Evolutionary conservation across 2,888 invertebrate species (phyloP), one percentile per base, ranked within the genome.

Genomic region (Aspidapion aeneum): DNA sequence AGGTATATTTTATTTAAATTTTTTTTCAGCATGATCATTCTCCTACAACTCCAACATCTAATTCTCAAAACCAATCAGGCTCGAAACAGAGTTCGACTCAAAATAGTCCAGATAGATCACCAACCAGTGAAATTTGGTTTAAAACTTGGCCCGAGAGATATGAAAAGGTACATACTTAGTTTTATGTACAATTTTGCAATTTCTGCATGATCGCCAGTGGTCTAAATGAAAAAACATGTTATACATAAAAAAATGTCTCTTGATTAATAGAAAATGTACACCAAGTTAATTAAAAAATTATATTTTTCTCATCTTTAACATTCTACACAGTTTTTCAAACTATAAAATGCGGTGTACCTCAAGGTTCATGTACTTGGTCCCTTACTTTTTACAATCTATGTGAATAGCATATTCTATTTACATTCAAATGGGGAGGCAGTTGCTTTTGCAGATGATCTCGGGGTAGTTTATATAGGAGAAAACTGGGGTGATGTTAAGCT

Each of bases 61-160:
- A 35, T 35, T 7, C 35, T 35, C 35, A 35, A 35, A 12, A 7
- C 12, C 5, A 35, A 35, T n/a, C n/a, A n/a, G n/a, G n/a, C n/a
- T n/a, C n/a, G n/a, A 3, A 19, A 58, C 57, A 17, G 55, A 58
- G 20, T 22, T 17, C 12, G 64, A 58, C 21, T 58, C 65, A n/a
- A 58, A 61, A 50, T 52, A 22, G 12, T 58, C 64, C 63, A 51
- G 20, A 48, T 18, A 61, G 62, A 16, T 66, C 65, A 54, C 69
- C 66, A 18, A 66, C 66, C 21, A 69, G 60, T 50, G 71, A 73
- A 35, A 67, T 65, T 18, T 82, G 83, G 82, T 83, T 81, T 71
- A 81, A 80, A 73, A 82, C 82, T 21, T 83, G 82, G 82, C 82
- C 83, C 20, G 82, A 83, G 74, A 73, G 82, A 68, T 79, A 74